Base-by-base conservation (phyloP, 2,888 invertebrate species). In the Bhutanitis thaidina region DNA sequence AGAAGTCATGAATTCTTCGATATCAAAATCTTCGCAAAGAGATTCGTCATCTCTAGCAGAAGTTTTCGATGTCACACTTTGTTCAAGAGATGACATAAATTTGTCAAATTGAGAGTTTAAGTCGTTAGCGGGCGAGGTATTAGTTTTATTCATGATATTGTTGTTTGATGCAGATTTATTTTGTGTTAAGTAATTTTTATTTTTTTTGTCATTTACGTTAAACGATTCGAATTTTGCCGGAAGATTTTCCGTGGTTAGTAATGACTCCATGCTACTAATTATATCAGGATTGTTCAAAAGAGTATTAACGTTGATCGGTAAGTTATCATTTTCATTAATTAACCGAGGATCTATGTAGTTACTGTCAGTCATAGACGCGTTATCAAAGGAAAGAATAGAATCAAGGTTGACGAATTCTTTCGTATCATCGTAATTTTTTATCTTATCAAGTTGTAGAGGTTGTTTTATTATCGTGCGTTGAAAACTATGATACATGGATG, bases 311-410 rank as follows among this genome's bases (percentile, higher is more conserved):
- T 89, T 90, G 32, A 93, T 91, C 13, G 93, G 91, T 43, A 94
- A 81, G 80, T 93, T 93, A 74, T 94, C 93, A 71, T 92, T 92
- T 78, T 92, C 92, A 74, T 94, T 94, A 52, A 94, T 94, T 52
- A 94, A 83, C 61, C 90, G 81, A 25, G 91, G 91, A 69, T 92
- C 92, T 54, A 92, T 89, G 55, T 89, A 89, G 27, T 47, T 87
- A 68, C 89, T 88, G 63, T 88, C 91, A 16, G 87, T 82, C 77
- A 87, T 81, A 29, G 89, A 86, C 52, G 80, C 77, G 58, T 84
- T 86, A 51, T 87, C 87, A 49, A 80, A 82, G 38, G 72, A 64
- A 14, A 89, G 66, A 58, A 89, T 82, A 47, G 77, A 69, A 60
- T 86, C 87, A 27, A 89, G 76, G 66, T 91, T 91, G 8, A 92